These are phyloP conservation scores for Danio kyathit DNA, from an alignment of 2,797 vertebrate genomes.

Conservation along the genomic window DNA sequence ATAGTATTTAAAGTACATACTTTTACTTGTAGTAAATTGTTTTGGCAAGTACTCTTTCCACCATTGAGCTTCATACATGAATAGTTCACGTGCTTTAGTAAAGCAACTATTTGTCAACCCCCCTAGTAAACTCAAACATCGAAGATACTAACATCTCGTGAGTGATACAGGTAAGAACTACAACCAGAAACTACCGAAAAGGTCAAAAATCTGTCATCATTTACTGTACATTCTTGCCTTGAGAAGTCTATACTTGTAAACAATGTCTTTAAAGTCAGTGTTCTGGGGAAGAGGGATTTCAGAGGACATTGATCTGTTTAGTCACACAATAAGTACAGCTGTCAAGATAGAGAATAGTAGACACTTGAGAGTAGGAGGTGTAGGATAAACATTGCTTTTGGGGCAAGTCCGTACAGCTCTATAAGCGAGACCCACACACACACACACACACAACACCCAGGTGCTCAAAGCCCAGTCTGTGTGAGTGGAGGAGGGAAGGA, in stretches of 20 bases:
- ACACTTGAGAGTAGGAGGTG: slow-evolving; percentile 26
- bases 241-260: slow-evolving; percentile 24
- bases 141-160: background rate
- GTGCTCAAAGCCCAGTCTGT: slow-evolving; percentile 12
- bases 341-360: slow-evolving; percentile 45
- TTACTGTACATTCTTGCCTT: background rate
- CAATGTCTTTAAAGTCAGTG: background rate
- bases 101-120: background rate
- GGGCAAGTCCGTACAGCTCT: slow-evolving; percentile 19
- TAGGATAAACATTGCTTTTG: slow-evolving; percentile 40
- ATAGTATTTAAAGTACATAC: no score
- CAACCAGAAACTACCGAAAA: background rate
- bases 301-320: slow-evolving; percentile 33
- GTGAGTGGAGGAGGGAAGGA: background rate
- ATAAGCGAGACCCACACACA: background rate
- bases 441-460: background rate
- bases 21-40: no score
- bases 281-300: background rate
- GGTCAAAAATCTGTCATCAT: background rate
- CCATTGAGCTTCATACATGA: background rate
- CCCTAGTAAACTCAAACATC: background rate
- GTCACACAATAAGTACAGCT: slow-evolving; percentile 45
- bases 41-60: no score
- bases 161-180: background rate
- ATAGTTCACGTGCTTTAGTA: background rate